These are phyloP conservation scores for Phataginus tetradactyla DNA, from an alignment of 2,797 vertebrate genomes.

Conservation along the genomic window DNA sequence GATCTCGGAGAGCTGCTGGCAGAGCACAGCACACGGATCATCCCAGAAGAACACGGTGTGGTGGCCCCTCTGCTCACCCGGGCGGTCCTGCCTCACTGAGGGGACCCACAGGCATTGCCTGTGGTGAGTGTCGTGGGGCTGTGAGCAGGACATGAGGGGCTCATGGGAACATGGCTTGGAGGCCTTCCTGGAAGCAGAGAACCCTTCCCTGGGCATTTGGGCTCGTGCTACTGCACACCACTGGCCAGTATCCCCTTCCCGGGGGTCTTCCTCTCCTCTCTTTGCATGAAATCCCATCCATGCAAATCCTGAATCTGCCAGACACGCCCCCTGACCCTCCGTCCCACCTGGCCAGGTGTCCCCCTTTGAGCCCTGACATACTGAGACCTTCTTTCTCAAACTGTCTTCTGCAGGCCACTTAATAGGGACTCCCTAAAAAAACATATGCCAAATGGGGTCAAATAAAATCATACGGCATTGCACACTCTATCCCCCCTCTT, in stretches of 20 bases:
- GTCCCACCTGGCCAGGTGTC: too few relatives aligned
- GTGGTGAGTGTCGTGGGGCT: neutral
- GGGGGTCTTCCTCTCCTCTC: neutral
- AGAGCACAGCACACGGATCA: neutral
- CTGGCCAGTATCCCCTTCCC: neutral
- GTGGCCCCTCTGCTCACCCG: neutral
- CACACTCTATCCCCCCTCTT: neutral
- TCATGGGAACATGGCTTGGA: too few relatives aligned
- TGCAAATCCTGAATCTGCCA: neutral
- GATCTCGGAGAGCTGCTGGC: too few relatives aligned
- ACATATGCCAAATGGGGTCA: neutral
- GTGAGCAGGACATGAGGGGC: neutral
- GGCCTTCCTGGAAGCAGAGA: too few relatives aligned
- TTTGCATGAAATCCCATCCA: neutral
- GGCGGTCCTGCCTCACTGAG: neutral
- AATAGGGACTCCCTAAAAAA: neutral
- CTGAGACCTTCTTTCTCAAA: neutral
- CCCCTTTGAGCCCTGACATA: neutral
- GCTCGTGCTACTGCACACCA: neutral
- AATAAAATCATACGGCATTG: fast-evolving
- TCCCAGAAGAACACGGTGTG: neutral
- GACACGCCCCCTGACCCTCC: too few relatives aligned
- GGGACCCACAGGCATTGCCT: neutral
- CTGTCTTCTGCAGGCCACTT: neutral
- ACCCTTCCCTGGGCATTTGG: too few relatives aligned